Conservation (phyloP, 2,113 vertebrate species). For the Phyllostomus discolor region DNA sequence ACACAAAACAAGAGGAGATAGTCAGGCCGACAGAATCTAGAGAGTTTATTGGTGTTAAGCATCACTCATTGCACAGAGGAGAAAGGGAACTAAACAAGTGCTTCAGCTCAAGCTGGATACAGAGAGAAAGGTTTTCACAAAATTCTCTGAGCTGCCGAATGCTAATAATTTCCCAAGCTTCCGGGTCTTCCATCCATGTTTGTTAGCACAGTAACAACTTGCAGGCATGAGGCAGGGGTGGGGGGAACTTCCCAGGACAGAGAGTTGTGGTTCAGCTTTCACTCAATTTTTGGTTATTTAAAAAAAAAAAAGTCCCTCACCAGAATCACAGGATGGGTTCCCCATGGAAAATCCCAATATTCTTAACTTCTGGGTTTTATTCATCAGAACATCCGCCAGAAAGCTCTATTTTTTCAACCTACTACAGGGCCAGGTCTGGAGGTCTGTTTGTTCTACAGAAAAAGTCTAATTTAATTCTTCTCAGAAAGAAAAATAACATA, state of each 20-base stretch:
- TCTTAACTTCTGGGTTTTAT: neutral
- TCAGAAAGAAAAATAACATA: neutral
- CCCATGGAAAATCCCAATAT: neutral
- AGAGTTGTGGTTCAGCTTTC: neutral
- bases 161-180: neutral
- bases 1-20: neutral
- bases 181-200: fast-evolving
- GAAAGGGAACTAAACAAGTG: neutral
- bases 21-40: neutral
- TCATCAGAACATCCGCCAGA: neutral
- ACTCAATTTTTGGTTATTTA: neutral
- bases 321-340: neutral
- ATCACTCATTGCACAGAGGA: neutral
- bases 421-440: neutral
- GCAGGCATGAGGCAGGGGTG: fast-evolving
- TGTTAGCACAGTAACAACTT: too few relatives aligned
- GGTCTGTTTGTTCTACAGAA: neutral
- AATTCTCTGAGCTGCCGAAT: neutral
- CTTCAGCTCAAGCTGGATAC: neutral
- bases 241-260: neutral
- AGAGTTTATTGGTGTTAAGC: neutral
- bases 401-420: neutral
- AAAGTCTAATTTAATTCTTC: neutral
- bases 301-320: neutral
- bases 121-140: neutral